Conservation (phyloP, 2,888 invertebrate genomes). For the Ennomos quercinarius region DNA sequence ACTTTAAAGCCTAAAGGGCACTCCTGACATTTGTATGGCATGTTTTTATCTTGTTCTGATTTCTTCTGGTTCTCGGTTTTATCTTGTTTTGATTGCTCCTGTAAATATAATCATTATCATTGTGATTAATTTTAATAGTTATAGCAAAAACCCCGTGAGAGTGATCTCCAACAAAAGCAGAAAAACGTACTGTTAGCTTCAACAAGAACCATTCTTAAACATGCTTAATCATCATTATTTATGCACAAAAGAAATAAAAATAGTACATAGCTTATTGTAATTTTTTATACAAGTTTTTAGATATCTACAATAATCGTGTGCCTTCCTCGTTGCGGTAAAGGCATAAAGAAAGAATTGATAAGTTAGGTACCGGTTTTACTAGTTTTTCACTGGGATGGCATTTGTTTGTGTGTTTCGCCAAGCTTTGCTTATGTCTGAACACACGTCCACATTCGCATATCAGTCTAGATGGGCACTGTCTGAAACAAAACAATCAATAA, state of each 20-base stretch:
- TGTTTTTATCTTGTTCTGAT: conserved; percentile 26
- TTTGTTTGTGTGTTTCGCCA: conserved; percentile 51
- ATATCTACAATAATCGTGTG: no score
- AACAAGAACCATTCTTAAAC: no score
- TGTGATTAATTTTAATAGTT: no score
- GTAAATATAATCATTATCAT: conserved; percentile 25
- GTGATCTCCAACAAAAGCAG: no score
- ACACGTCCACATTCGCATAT: conserved; percentile 58
- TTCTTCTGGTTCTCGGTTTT: conserved; percentile 16
- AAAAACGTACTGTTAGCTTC: no score
- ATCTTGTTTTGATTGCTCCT: conserved; percentile 26
- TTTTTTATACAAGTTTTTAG: no score
- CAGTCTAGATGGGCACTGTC: conserved; percentile 52
- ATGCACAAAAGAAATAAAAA: no score
- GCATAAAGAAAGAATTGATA: no score
- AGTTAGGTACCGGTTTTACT: conserved; percentile 23
- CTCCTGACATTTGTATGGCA: conserved; percentile 58
- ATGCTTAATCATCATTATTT: no score
- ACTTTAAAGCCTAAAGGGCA: conserved; percentile 72
- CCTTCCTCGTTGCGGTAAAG: no score
- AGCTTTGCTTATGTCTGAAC: conserved; percentile 51
- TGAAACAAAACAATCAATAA: conserved; percentile 37
- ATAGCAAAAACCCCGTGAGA: no score
- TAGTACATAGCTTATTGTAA: no score
- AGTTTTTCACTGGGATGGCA: conserved; percentile 41